Base-by-base conservation (phyloP, 2,113 vertebrate species). In the Sisor rabdophorus region DNA sequence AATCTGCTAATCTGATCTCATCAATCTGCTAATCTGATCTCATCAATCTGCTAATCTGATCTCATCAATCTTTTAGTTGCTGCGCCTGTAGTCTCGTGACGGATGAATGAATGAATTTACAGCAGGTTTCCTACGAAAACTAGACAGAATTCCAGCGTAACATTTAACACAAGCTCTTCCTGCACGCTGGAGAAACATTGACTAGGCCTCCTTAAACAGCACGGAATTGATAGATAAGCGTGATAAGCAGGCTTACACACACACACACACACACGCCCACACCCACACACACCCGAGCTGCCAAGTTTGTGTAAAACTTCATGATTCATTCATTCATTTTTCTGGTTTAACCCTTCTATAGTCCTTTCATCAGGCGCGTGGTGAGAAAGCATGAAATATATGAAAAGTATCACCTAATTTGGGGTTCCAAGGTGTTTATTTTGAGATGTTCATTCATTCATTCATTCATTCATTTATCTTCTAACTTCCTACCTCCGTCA, bases 141-240 rank as follows among this genome's bases (percentile, higher is more conserved):
- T 19, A 77, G 50, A 22, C 19, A n/a, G 70, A 30, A 54, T 48
- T 73, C 54, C 30, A 54, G 20, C 73, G 61, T 73, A 77, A 80
- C 16, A 44, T 76, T 77, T 81, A 48, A 75, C 64, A 48, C 22
- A 50, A 24, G 17, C 26, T 72, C 53, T 80, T 80, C 73, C 67
- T 80, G 58, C 58, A 60, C 11, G 5, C 9, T 44, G 75, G 54
- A 59, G 26, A 69, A 58, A 58, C 75, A 68, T 54, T 76, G 32
- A 67, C 63, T 22, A 76, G 36, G 63, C 11, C 36, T 0, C 28
- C n/a, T 30, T 60, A 52, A 24, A 50, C 40, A n/a, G 36, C 26
- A 58, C 40, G 19, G 30, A 17, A 58, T n/a, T 26, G 24, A 76
- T 68, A 40, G 52, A 36, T 64, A 60, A 47, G 59, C 64, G 3